A percentile compares a stretch with the other conserved stretches of the same genome.
phyloP scores from a whole-genome alignment of 2,888 invertebrate genomes.

The Pachliopta kotzebuea region DNA sequence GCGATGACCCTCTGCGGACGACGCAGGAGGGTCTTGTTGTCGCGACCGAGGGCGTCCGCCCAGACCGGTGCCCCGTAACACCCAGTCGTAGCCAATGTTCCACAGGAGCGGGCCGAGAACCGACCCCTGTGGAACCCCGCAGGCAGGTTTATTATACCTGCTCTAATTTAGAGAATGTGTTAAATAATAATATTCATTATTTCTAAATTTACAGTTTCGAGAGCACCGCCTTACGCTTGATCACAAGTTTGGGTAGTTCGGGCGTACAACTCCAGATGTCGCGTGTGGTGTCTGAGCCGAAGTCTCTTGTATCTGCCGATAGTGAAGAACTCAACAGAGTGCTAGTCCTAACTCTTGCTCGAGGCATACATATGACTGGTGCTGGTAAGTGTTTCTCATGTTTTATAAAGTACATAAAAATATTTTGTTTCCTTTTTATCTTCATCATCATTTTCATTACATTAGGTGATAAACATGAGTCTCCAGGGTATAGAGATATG shows the following conservation, averaged over 20 bases:
- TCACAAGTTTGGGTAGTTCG: conserved; percentile 94
- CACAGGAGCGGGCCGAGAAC: too few species aligned
- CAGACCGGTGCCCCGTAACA: too few species aligned
- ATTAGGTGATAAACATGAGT: too few species aligned
- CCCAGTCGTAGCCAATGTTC: too few species aligned
- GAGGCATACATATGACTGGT: conserved; percentile 96
- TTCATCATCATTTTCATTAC: neutral
- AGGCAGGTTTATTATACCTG: too few species aligned
- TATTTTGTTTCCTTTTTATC: neutral
- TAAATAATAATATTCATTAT: neutral
- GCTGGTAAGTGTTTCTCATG: conserved; percentile 68
- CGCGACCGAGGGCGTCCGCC: too few species aligned
- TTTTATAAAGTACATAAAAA: neutral
- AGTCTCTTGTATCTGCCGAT: conserved; percentile 94
- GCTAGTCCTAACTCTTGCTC: conserved; percentile 94
- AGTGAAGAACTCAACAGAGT: conserved; percentile 97
- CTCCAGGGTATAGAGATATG: too few species aligned
- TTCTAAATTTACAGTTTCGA: conserved; percentile 83
- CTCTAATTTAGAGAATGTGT: too few species aligned
- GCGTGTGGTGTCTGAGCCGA: conserved; percentile 93
- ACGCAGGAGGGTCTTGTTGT: too few species aligned
- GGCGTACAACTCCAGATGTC: conserved; percentile 97
- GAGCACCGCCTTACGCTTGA: conserved; percentile 91
- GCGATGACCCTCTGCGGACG: neutral
- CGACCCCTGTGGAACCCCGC: too few species aligned